Percentiles rank a stretch among this genome's conserved stretches.
phyloP scores from a whole-genome alignment of 2,113 vertebrate genomes.

The Hemicordylus capensis region DNA sequence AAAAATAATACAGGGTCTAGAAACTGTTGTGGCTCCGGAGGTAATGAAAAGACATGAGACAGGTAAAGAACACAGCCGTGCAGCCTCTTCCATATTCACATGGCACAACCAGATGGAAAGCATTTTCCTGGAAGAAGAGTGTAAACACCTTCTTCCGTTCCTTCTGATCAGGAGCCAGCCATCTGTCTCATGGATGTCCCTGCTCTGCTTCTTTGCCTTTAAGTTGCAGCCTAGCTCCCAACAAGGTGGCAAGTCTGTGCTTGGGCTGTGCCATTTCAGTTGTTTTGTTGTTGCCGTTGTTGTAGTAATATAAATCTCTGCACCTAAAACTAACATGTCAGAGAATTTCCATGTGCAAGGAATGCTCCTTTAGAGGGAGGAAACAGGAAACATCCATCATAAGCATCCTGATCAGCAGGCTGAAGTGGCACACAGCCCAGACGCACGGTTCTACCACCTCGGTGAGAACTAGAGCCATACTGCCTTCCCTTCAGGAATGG shows the following conservation, averaged over 20 bases:
- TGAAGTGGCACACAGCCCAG: too few relatives aligned
- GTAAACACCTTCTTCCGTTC: neutral
- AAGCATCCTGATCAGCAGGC: too few relatives aligned
- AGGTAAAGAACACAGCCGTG: neutral
- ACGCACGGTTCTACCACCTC: too few relatives aligned
- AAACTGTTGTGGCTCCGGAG: neutral
- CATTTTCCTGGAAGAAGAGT: constrained; percentile 1
- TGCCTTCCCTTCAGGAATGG: too few relatives aligned
- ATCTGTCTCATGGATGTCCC: neutral
- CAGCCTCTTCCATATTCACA: neutral
- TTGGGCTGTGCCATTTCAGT: neutral
- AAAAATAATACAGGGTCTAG: neutral
- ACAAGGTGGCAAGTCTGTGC: neutral
- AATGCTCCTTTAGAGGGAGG: neutral
- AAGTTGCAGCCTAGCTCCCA: neutral
- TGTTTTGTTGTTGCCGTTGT: too few relatives aligned
- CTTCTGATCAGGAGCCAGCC: neutral
- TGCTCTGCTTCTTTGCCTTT: neutral
- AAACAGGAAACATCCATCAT: too few relatives aligned
- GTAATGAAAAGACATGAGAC: neutral
- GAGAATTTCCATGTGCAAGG: neutral
- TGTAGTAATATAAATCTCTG: too few relatives aligned
- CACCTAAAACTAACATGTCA: neutral
- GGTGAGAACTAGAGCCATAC: too few relatives aligned
- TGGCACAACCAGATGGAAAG: neutral